phyloP scores from a whole-genome alignment of 2,113 vertebrate species.

The Oophaga pumilio region DNA sequence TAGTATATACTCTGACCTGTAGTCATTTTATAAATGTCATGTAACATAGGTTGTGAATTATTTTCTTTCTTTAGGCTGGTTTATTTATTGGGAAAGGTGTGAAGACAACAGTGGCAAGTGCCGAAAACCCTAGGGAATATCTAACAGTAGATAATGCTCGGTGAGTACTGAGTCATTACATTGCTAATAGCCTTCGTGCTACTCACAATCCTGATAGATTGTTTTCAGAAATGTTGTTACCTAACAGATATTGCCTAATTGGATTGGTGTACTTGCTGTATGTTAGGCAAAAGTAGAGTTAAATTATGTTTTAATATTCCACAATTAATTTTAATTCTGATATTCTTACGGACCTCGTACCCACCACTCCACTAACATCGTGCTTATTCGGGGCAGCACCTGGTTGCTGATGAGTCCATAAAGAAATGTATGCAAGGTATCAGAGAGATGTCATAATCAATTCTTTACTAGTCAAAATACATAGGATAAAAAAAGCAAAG shows the following conservation, averaged over 20 bases:
- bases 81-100: constrained; percentile 68
- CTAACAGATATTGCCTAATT: no score
- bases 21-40: background rate
- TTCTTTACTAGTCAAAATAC: no score
- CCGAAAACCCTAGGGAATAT: constrained; percentile 68
- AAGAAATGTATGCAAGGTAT: no score
- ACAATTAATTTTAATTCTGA: background rate
- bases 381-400: no score
- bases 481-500: no score
- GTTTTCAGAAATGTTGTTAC: no score
- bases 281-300: background rate
- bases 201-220: background rate
- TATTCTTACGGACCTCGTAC: background rate
- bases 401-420: no score
- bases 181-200: background rate
- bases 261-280: no score
- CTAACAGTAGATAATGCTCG: constrained; percentile 64
- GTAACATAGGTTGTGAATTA: background rate
- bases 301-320: background rate
- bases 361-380: no score
- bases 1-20: background rate
- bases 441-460: no score
- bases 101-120: constrained; percentile 61
- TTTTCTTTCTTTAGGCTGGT: constrained; percentile 62
- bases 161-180: constrained; percentile 57